A percentile compares a stretch with the other conserved stretches of the same genome.
phyloP scores from a whole-genome alignment of 2,113 vertebrate species.

The Tachycineta bicolor region DNA sequence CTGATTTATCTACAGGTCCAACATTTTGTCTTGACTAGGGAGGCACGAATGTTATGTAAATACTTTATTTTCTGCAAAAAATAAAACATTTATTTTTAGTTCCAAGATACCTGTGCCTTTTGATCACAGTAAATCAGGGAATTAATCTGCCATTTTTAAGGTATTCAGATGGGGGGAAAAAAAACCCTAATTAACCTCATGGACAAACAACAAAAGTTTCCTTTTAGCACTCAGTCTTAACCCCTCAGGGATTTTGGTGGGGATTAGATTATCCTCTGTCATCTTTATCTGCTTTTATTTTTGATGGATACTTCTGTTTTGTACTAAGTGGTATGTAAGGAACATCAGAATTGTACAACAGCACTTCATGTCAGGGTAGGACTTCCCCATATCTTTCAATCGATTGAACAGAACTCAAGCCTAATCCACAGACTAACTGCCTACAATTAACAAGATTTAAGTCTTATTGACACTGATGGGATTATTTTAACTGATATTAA shows the following conservation, averaged over 20 bases:
- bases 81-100: constrained; percentile 19
- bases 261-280: neutral
- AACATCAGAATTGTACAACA: neutral
- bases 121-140: neutral
- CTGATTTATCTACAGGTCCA: neutral
- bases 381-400: neutral
- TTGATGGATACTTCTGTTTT: neutral
- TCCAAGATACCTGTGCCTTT: neutral
- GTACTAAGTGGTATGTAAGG: neutral
- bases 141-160: neutral
- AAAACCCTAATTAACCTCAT: neutral
- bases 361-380: neutral
- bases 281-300: constrained; percentile 4
- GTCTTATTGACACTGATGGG: neutral
- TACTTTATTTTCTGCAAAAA: neutral
- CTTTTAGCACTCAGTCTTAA: neutral
- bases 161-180: neutral
- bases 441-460: neutral
- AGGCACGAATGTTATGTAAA: constrained; percentile 7
- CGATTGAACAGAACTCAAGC: neutral
- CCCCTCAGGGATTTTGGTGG: neutral
- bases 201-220: neutral
- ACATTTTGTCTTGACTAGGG: neutral
- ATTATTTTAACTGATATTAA: constrained; percentile 6
- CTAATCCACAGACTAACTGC: neutral